A percentile compares a stretch with the other conserved stretches of the same genome.
These are phyloP conservation scores for Muscina levida DNA, from an alignment of 2,888 invertebrate genomes.

Conservation along the genomic window DNA sequence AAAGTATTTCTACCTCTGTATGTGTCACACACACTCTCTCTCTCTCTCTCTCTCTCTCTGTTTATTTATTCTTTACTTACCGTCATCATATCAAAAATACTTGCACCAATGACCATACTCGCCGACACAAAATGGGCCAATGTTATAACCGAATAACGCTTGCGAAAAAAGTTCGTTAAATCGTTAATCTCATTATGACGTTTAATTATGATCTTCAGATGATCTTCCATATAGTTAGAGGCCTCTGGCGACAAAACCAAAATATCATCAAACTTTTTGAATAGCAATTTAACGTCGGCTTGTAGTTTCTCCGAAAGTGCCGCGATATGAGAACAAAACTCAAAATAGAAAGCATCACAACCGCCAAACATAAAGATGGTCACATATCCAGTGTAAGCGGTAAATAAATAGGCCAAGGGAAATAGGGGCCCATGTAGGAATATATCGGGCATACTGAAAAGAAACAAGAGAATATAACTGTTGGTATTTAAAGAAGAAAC, in stretches of 20 bases:
- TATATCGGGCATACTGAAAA: conserved; percentile 69
- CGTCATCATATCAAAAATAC: conserved; percentile 71
- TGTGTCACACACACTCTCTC: too few species aligned
- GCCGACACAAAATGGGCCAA: conserved; percentile 74
- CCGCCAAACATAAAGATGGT: conserved; percentile 74
- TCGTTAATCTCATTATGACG: conserved; percentile 71
- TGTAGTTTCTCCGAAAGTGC: conserved; percentile 69
- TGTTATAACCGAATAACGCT: conserved; percentile 71
- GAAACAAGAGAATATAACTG: background rate
- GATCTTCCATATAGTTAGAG: conserved; percentile 60
- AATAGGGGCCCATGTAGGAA: conserved; percentile 66
- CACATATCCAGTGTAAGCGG: conserved; percentile 73
- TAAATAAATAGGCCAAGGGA: conserved; percentile 71
- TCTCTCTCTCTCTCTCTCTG: too few species aligned
- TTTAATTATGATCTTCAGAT: conserved; percentile 66
- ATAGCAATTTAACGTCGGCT: conserved; percentile 66
- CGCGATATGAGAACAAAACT: conserved; percentile 71
- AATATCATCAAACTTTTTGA: conserved; percentile 59
- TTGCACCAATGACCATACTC: conserved; percentile 72
- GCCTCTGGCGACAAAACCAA: conserved; percentile 47
- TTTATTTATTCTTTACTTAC: too few species aligned
- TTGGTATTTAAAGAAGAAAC: too few species aligned
- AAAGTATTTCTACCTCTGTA: too few species aligned
- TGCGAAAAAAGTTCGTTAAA: conserved; percentile 68
- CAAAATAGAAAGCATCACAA: conserved; percentile 74